A percentile compares a stretch with the other conserved stretches of the same genome.
Conservation (phyloP, 2,797 vertebrate species). For the Chelonia mydas region DNA sequence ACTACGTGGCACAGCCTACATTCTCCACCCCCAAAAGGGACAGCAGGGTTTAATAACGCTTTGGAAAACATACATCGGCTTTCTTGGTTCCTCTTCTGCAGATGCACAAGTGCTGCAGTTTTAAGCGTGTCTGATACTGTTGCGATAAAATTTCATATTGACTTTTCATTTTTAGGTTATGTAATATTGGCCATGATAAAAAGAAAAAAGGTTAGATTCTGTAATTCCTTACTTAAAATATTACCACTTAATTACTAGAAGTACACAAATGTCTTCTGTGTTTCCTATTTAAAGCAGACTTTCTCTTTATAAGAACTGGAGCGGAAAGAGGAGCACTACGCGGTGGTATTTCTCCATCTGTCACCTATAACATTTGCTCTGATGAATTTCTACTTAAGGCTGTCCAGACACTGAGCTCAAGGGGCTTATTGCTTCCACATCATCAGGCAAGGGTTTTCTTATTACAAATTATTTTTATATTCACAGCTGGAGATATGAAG, state of each 20-base stretch:
- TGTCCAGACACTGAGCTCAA: neutral
- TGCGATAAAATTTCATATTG: neutral
- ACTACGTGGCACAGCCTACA: neutral
- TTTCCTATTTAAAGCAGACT: slow-evolving; percentile 1
- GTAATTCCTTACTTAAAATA: neutral
- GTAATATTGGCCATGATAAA: neutral
- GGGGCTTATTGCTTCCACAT: neutral
- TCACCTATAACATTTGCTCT: neutral
- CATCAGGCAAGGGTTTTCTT: neutral
- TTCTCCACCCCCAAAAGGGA: neutral
- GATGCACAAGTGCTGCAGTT: neutral
- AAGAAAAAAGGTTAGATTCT: neutral
- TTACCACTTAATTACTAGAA: neutral
- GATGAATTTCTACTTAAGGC: slow-evolving; percentile 5
- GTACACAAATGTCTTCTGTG: neutral
- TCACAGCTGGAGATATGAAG: neutral
- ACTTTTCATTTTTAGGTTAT: neutral
- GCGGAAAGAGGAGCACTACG: neutral
- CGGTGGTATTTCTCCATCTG: slow-evolving; percentile 25
- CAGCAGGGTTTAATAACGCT: neutral
- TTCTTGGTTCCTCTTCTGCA: neutral
- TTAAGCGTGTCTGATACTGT: neutral
- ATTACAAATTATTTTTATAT: neutral
- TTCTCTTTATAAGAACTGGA: neutral
- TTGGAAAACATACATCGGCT: neutral